Base-by-base conservation (phyloP, 2,113 vertebrate species). In the Strix aluco region DNA sequence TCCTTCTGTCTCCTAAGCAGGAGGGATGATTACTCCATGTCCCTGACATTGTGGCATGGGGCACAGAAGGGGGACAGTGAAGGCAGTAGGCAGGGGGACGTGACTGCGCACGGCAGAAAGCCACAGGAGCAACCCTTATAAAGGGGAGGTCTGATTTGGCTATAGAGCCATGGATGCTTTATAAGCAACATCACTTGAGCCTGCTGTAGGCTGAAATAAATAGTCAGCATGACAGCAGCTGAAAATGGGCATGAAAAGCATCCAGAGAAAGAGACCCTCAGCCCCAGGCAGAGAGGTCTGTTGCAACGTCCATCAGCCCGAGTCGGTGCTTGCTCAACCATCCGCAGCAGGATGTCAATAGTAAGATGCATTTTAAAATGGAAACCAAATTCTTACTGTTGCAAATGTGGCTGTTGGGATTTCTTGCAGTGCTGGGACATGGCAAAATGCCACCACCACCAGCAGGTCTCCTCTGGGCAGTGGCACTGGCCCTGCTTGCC, bases 261-360 rank as follows among this genome's bases (percentile, higher is more conserved):
- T 34, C 15, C 75, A 62, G 70, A 77, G 49, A 67, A 34, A 47
- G 36, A 42, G 38, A 57, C 51, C 46, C 42, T 78, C 25, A 36
- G 81, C 29, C 47, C 65, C 34, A 55, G 38, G 65, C 65, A 70
- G 52, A 38, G 40, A 3, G 5, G 22, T 36, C 38, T 70, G 29
- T 15, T 40, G 51, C 63, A 55, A 21, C 0, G 0, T 32, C 81
- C 51, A 11, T 46, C 55, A 63, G 42, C 22, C 51, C 1, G 2
- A 46, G 61, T 5, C 0, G 0, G n/a, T 27, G 36, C 47, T 69
- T 38, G 17, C 44, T 63, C 40, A 46, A 5, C 11, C 2, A 4
- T 32, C 49, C 0, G 0, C 67, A 80, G 67, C 1, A 1, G 26
- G 36, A 32, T 1, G 0, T 29, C 88, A 30, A 46, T 3, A 59